phyloP scores from a whole-genome alignment of 2,797 vertebrate genomes.

The Rhodeus uyekii region DNA sequence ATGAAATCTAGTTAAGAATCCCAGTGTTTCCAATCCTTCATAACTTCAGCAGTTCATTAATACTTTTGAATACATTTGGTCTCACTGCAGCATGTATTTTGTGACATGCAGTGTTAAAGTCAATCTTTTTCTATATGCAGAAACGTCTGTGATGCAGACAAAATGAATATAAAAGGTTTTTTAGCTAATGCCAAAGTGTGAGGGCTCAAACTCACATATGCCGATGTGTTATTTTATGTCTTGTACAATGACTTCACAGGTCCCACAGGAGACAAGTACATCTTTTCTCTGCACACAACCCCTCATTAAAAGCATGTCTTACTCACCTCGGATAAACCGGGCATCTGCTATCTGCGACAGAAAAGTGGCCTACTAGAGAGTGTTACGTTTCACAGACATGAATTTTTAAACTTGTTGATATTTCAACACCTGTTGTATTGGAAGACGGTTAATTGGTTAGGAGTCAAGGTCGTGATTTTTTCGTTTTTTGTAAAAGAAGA shows the following conservation, averaged over 20 bases:
- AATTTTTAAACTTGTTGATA: constrained; percentile 26
- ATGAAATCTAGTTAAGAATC: not conserved
- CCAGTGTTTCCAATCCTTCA: not conserved
- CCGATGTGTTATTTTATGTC: constrained; percentile 3
- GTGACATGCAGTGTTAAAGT: not conserved
- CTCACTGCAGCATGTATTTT: constrained; percentile 1
- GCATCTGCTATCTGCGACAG: constrained; percentile 19
- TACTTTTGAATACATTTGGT: not conserved
- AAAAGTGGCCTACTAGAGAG: not conserved
- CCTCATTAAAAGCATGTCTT: constrained; percentile 38
- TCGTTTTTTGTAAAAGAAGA: constrained; percentile 79
- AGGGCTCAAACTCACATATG: not conserved
- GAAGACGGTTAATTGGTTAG: constrained; percentile 2
- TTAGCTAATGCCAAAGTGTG: not conserved
- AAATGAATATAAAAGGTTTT: constrained; percentile 11
- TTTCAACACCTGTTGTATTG: constrained; percentile 7
- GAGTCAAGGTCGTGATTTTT: constrained; percentile 81
- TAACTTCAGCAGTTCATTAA: not conserved
- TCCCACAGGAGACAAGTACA: constrained; percentile 41
- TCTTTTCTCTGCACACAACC: constrained; percentile 23
- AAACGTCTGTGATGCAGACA: not conserved
- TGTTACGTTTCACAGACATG: constrained; percentile 5
- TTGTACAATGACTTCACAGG: constrained; percentile 18
- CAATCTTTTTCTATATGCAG: not conserved
- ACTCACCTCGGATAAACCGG: constrained; percentile 19